Evolutionary conservation across 2,113 vertebrate genomes (phyloP).

Genomic region (Telmatochromis brichardi): DNA sequence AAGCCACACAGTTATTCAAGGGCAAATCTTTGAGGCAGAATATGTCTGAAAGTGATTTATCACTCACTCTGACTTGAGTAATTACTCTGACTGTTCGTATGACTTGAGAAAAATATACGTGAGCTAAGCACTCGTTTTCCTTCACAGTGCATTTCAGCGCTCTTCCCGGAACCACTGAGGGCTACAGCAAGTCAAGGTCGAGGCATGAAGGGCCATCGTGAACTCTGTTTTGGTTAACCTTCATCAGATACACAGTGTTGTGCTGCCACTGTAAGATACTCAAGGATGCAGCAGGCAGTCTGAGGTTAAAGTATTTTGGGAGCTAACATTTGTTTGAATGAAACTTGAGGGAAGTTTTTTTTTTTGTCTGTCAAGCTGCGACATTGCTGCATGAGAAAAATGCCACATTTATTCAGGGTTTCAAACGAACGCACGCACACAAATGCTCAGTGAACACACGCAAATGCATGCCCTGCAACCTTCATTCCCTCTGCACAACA

Average conservation of each 20-base stretch:
- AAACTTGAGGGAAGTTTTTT: not conserved
- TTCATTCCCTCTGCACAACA: constrained; percentile 15
- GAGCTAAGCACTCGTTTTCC: not conserved
- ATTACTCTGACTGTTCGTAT: not conserved
- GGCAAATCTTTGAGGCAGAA: not conserved
- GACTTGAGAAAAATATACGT: not conserved
- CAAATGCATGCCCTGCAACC: not conserved
- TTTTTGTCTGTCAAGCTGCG: not conserved
- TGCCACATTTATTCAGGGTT: not conserved
- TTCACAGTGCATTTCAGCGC: not conserved
- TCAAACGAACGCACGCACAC: not conserved
- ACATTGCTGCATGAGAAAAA: not conserved
- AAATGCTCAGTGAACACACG: not conserved
- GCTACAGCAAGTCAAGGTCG: not conserved
- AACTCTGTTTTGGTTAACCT: constrained; percentile 25
- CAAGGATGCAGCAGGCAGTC: not conserved
- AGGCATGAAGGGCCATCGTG: constrained; percentile 22
- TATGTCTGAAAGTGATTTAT: constrained; percentile 10
- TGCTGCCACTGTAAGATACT: not conserved
- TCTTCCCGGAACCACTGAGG: not conserved
- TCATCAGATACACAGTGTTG: not conserved
- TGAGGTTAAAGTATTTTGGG: not conserved
- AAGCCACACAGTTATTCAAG: constrained; percentile 4
- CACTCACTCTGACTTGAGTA: not conserved
- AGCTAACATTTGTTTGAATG: not conserved